These are phyloP conservation scores for Laupala kohalensis DNA, from an alignment of 1,140 invertebrate genomes.

Conservation along the genomic window DNA sequence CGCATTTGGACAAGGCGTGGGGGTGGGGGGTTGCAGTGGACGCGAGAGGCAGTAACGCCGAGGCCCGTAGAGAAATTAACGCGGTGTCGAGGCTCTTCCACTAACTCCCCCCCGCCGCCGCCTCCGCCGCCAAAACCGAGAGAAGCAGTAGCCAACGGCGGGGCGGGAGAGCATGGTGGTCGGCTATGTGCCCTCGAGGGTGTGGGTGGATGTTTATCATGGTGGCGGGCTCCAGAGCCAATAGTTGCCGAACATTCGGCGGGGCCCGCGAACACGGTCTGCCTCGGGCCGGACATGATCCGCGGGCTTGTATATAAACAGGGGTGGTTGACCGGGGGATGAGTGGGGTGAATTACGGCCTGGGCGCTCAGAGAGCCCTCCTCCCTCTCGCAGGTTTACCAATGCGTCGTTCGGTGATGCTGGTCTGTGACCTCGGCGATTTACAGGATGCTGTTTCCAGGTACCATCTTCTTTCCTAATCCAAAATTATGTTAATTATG, in stretches of 20 bases:
- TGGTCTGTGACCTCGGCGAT: no score
- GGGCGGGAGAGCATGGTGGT: neutral
- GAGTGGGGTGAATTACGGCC: neutral
- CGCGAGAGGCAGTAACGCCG: neutral
- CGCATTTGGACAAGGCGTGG: neutral
- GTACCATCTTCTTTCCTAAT: no score
- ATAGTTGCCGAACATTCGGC: neutral
- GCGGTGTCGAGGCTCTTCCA: neutral
- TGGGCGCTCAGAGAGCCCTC: no score
- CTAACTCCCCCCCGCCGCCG: no score
- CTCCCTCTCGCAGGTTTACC: no score
- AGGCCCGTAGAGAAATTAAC: neutral
- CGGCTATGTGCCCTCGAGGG: neutral
- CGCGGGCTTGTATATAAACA: neutral
- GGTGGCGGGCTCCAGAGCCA: neutral
- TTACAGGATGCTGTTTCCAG: no score
- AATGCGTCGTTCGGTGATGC: no score
- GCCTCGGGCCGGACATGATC: neutral
- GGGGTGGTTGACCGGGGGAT: no score
- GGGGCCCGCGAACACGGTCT: neutral
- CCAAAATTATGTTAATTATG: no score
- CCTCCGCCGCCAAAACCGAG: neutral
- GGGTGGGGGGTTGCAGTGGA: neutral
- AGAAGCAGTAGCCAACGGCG: no score
- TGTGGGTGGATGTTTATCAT: neutral